Percentiles rank a stretch among this genome's conserved stretches.
Conservation (phyloP, 2,113 vertebrate genomes). For the Neodon shergylaensis region DNA sequence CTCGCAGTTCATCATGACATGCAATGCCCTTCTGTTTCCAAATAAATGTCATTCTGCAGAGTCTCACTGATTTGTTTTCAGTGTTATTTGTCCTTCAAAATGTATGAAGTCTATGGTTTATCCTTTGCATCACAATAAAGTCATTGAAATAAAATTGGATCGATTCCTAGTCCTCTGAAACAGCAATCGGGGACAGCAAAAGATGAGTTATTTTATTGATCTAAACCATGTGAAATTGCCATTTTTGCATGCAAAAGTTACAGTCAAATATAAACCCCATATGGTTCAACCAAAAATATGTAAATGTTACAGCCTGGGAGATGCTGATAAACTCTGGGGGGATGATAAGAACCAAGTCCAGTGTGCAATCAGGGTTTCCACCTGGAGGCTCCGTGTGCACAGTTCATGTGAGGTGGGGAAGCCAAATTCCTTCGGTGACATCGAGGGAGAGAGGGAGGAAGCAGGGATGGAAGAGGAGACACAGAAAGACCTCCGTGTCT, state of each 20-base stretch:
- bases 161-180: not conserved
- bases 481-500: not conserved
- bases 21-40: not conserved
- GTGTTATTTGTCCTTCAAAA: slow-evolving; percentile 12
- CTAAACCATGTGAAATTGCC: not conserved
- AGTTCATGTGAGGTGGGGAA: not conserved
- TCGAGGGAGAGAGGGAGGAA: not conserved
- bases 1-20: not conserved
- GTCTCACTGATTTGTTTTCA: not conserved
- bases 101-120: not conserved
- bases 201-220: not conserved
- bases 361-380: not conserved
- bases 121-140: not conserved
- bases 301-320: not conserved
- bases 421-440: not conserved
- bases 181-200: not conserved
- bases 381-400: no score
- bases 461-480: not conserved
- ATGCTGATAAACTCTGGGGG: not conserved
- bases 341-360: not conserved
- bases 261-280: not conserved
- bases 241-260: not conserved
- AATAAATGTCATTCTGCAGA: not conserved
- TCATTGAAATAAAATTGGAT: not conserved
- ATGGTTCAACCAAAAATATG: not conserved